Conservation (phyloP, 2,797 vertebrate genomes). For the Aldrovandia affinis region DNA sequence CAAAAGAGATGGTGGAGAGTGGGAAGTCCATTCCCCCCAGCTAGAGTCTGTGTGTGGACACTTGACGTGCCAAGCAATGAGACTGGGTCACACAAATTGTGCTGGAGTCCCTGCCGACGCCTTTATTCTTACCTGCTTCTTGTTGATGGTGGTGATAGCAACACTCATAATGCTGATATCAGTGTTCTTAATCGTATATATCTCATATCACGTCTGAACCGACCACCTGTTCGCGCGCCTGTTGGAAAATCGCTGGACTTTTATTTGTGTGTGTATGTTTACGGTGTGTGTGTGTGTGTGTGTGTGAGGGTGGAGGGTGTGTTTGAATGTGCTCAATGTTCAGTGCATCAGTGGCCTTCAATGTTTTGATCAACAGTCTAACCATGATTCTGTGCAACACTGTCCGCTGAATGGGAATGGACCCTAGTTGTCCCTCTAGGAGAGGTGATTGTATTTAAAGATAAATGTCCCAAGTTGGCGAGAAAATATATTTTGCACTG, state of each 20-base stretch:
- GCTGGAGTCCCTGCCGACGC: conserved; percentile 52
- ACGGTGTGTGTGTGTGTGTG: conserved; percentile 21
- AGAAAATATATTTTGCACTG: conserved; percentile 43
- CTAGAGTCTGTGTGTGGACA: conserved; percentile 54
- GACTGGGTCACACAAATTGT: conserved; percentile 23
- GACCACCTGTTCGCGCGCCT: conserved; percentile 32
- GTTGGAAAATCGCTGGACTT: conserved; percentile 20
- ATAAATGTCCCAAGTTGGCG: conserved; percentile 17
- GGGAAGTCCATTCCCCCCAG: conserved; percentile 10
- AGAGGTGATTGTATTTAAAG: conserved; percentile 39
- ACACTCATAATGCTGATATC: conserved; percentile 28
- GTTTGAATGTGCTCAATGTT: conserved; percentile 24
- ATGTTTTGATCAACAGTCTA: conserved; percentile 33
- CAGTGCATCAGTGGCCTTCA: conserved; percentile 48
- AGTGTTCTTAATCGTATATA: conserved; percentile 26
- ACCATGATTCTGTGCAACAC: conserved; percentile 22
- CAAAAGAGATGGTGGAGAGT: conserved; percentile 36
- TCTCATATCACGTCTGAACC: neutral
- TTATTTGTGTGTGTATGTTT: conserved; percentile 2
- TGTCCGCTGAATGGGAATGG: conserved; percentile 11
- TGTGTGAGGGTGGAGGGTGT: conserved; percentile 2
- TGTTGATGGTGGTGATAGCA: conserved; percentile 23
- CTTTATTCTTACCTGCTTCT: conserved; percentile 21
- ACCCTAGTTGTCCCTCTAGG: neutral
- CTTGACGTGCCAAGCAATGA: conserved; percentile 61